Conservation (phyloP, 2,797 vertebrate genomes). For the Atherinosoma microstoma region DNA sequence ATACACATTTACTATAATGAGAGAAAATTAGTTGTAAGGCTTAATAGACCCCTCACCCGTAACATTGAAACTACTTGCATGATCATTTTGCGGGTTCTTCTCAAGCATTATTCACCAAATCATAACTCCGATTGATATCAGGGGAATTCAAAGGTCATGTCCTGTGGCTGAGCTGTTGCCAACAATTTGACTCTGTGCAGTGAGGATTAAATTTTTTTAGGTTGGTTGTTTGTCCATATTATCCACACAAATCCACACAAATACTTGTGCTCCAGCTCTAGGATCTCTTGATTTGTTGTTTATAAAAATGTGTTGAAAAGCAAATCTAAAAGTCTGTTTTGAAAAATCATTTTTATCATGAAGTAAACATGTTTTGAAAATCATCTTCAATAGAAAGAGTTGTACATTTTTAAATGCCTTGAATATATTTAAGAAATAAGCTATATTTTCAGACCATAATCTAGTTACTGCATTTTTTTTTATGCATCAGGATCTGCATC, state of each 20-base stretch:
- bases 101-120: neutral
- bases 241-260: neutral
- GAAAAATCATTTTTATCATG: neutral
- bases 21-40: no score
- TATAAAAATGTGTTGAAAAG: neutral
- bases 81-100: neutral
- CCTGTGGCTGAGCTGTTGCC: neutral
- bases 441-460: constrained; percentile 7
- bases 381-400: neutral
- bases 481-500: constrained; percentile 17
- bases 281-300: neutral
- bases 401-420: neutral
- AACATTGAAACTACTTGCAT: neutral
- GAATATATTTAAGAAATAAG: neutral
- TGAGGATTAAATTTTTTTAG: no score
- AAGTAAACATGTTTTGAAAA: neutral
- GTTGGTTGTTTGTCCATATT: no score
- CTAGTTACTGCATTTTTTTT: constrained; percentile 2
- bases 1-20: neutral
- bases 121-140: neutral
- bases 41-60: neutral
- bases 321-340: neutral
- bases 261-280: neutral
- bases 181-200: neutral
- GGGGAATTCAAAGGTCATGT: neutral